Conservation (phyloP, 37 sponge, comb jelly and placozoan species). For the Beroe forskalii region DNA sequence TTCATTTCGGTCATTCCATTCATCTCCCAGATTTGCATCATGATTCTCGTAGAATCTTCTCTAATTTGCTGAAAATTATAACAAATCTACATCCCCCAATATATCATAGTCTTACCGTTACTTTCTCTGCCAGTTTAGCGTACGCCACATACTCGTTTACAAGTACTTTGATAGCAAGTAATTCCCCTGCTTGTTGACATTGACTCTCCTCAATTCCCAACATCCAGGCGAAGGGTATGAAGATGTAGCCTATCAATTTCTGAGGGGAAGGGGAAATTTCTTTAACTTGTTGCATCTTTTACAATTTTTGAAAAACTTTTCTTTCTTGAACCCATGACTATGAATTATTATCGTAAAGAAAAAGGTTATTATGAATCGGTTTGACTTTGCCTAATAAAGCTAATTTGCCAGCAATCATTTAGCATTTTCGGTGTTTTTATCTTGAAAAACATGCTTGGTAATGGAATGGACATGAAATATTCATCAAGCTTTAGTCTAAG, state of each 20-base stretch:
- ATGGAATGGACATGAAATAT: no score
- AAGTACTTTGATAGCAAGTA: slow-evolving; percentile 33
- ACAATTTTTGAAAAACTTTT: not conserved
- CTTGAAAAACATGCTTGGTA: no score
- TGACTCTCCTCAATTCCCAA: slow-evolving; percentile 64
- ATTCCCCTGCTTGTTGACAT: slow-evolving; percentile 40
- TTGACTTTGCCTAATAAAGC: no score
- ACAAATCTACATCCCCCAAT: no score
- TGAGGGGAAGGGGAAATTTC: not conserved
- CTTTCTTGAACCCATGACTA: not conserved
- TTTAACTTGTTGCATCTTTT: not conserved
- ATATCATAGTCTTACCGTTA: slow-evolving; percentile 31
- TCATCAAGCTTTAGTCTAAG: not conserved
- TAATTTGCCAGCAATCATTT: no score
- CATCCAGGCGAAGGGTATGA: slow-evolving; percentile 65
- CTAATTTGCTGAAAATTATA: no score
- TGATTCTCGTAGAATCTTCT: no score
- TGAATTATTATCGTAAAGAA: not conserved
- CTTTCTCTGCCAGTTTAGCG: slow-evolving; percentile 15
- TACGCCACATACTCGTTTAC: slow-evolving; percentile 64
- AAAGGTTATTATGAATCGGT: no score
- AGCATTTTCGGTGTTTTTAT: no score
- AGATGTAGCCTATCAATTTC: slow-evolving; percentile 59
- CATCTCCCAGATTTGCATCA: no score
- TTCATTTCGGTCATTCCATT: not conserved